phyloP scores from a whole-genome alignment of 2,797 vertebrate genomes.

The Fratercula arctica region DNA sequence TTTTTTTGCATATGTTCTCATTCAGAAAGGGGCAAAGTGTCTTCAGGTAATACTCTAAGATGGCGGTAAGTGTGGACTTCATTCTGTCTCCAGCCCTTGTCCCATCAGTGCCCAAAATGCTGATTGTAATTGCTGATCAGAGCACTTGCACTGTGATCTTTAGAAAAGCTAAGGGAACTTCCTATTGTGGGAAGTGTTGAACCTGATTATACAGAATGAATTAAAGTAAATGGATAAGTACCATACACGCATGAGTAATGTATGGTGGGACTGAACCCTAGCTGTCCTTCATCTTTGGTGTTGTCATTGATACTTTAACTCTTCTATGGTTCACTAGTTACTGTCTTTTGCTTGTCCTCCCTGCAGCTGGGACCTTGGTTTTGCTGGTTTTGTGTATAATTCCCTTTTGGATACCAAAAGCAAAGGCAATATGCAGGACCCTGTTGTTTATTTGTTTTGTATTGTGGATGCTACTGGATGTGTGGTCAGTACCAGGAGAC shows the following conservation, averaged over 20 bases:
- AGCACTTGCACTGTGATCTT: background rate
- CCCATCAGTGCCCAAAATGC: background rate
- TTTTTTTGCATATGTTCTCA: background rate
- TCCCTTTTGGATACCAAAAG: background rate
- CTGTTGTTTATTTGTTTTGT: background rate
- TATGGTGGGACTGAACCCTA: background rate
- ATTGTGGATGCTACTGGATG: background rate
- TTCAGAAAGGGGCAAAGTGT: background rate
- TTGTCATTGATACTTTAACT: background rate
- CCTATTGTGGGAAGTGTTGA: too few relatives aligned
- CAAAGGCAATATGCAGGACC: background rate
- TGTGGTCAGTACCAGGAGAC: background rate
- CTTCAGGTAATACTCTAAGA: background rate
- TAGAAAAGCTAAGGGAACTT: background rate
- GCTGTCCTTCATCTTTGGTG: background rate
- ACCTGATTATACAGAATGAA: background rate
- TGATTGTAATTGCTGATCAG: background rate
- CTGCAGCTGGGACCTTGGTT: background rate
- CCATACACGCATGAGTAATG: rapidly evolving
- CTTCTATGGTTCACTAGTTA: background rate
- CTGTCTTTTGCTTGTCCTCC: background rate
- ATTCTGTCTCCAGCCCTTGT: background rate
- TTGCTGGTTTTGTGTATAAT: background rate
- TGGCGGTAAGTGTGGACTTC: background rate
- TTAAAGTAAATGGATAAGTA: background rate